Conservation (phyloP, 2,113 vertebrate genomes). For the Neodon shergylaensis region DNA sequence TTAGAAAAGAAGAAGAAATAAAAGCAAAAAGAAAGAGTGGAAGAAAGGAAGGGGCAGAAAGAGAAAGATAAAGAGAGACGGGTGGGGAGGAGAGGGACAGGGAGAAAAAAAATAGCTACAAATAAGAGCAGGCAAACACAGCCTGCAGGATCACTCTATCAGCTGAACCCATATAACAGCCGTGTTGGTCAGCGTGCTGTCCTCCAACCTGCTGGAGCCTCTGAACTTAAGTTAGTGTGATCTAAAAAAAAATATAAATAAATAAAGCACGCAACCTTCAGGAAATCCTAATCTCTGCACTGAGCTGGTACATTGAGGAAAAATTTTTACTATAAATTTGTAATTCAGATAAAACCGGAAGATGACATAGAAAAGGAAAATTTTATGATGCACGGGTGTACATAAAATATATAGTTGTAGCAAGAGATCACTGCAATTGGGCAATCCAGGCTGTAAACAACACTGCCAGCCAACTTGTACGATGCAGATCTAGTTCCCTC, state of each 20-base stretch:
- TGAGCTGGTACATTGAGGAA: background rate
- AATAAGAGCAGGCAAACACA: background rate
- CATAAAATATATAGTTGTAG: background rate
- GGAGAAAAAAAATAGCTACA: background rate
- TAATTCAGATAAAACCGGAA: slow-evolving; percentile 30
- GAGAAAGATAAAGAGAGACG: background rate
- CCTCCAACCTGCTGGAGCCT: slow-evolving; percentile 4
- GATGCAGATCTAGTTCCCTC: slow-evolving; percentile 1
- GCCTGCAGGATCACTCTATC: too few species aligned
- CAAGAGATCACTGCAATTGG: slow-evolving; percentile 28
- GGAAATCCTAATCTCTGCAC: slow-evolving; percentile 38
- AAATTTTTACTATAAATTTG: slow-evolving; percentile 13
- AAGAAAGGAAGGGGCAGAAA: background rate
- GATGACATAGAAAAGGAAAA: slow-evolving; percentile 18
- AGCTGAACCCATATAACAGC: background rate
- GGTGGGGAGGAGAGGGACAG: background rate
- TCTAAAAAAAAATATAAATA: background rate
- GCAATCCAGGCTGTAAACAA: slow-evolving; percentile 31
- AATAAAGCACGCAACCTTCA: background rate
- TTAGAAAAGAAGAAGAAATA: background rate
- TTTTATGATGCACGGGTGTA: background rate
- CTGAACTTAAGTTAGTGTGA: slow-evolving; percentile 21
- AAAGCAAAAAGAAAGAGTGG: background rate
- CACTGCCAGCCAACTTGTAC: background rate
- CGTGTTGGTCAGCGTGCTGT: background rate